phyloP scores from a whole-genome alignment of 2,113 vertebrate genomes.

The Girardinichthys multiradiatus region DNA sequence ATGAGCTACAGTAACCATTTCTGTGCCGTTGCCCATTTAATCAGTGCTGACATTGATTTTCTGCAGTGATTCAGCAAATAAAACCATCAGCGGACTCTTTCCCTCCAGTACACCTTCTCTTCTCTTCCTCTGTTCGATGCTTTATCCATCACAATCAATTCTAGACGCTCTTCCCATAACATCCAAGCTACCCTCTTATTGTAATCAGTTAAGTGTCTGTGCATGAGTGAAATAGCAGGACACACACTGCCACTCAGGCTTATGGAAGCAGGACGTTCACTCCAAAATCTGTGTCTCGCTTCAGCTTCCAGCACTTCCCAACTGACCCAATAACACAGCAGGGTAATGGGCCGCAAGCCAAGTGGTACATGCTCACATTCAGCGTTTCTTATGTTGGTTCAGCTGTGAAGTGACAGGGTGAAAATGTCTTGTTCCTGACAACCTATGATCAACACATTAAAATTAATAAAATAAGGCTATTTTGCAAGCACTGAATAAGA shows the following conservation, averaged over 20 bases:
- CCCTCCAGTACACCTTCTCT: conserved; percentile 2
- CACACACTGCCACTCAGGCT: conserved; percentile 11
- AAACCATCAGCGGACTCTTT: conserved; percentile 49
- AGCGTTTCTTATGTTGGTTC: conserved; percentile 22
- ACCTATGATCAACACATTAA: conserved; percentile 5
- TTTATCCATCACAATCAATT: conserved; percentile 26
- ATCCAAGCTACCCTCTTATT: conserved; percentile 14
- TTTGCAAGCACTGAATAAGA: conserved; percentile 12
- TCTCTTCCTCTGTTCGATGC: conserved; percentile 18
- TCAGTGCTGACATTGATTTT: conserved; percentile 65
- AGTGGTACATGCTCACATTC: conserved; percentile 18
- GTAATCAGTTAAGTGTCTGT: conserved; percentile 44
- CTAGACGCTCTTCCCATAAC: conserved; percentile 31
- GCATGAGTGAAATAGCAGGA: conserved; percentile 14
- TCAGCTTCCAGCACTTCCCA: conserved; percentile 26
- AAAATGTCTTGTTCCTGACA: conserved; percentile 27
- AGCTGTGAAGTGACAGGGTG: conserved; percentile 18
- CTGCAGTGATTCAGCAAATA: conserved; percentile 49
- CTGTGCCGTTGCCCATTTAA: conserved; percentile 63
- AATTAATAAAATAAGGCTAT: conserved; percentile 25
- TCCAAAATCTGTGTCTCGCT: conserved; percentile 36
- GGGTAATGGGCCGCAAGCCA: conserved; percentile 30
- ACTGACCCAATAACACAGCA: conserved; percentile 47
- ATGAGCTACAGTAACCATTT: conserved; percentile 51
- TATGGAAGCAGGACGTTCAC: conserved; percentile 27